Percentiles rank a stretch among this genome's conserved stretches.
Conservation (phyloP, 2,797 vertebrate genomes). For the Gastrophryne carolinensis region DNA sequence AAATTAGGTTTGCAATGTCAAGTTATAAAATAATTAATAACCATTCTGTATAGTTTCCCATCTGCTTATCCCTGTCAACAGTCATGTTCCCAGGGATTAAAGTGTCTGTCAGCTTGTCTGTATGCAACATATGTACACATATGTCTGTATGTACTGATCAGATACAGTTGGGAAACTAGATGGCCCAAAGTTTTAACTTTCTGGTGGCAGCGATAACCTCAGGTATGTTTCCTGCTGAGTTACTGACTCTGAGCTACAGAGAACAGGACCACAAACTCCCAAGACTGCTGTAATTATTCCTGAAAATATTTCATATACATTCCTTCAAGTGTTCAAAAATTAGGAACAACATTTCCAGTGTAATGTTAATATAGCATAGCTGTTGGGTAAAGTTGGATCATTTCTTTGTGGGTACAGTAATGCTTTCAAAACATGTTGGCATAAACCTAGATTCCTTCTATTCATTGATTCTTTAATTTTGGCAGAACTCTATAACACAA, state of each 20-base stretch:
- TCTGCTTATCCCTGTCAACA: too few relatives aligned
- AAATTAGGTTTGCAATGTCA: too few relatives aligned
- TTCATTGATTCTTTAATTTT: too few relatives aligned
- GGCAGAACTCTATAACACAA: too few relatives aligned
- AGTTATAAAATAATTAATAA: too few relatives aligned
- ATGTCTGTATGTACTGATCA: background rate
- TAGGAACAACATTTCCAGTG: background rate
- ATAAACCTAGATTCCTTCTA: too few relatives aligned
- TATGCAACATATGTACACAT: background rate
- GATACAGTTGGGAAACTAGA: conserved; percentile 17
- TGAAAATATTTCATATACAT: conserved; percentile 35
- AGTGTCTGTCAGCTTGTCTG: conserved; percentile 2
- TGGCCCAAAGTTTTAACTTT: conserved; percentile 15
- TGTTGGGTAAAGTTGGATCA: too few relatives aligned
- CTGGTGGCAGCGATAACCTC: conserved; percentile 38
- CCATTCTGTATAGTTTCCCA: too few relatives aligned
- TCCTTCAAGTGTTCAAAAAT: conserved; percentile 13
- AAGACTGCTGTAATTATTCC: conserved; percentile 30
- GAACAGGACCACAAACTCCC: background rate
- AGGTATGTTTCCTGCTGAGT: conserved; percentile 47
- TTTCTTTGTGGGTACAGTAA: too few relatives aligned
- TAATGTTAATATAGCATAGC: too few relatives aligned
- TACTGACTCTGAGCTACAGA: conserved; percentile 33
- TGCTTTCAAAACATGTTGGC: too few relatives aligned
- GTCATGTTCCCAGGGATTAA: too few relatives aligned